Conservation (phyloP, 2,113 vertebrate genomes). For the Hemicordylus capensis region DNA sequence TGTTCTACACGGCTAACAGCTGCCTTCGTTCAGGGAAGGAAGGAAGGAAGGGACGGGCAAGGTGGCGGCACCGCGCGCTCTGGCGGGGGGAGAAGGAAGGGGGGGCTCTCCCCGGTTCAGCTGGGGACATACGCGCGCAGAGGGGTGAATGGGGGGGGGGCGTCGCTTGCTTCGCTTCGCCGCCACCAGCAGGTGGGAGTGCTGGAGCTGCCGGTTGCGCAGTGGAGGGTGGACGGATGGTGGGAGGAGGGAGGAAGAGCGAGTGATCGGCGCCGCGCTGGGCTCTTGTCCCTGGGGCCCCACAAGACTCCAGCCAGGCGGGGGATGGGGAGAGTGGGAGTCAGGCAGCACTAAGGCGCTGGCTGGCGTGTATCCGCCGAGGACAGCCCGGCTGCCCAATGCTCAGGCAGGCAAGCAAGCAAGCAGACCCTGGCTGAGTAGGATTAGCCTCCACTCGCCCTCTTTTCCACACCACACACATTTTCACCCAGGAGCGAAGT, state of each 20-base stretch:
- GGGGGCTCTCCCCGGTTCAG: slow-evolving; percentile 20
- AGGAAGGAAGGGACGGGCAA: neutral
- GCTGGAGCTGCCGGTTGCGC: slow-evolving; percentile 13
- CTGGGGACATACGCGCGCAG: slow-evolving; percentile 18
- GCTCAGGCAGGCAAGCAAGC: neutral
- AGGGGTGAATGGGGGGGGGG: neutral
- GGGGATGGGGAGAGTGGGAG: slow-evolving; percentile 35
- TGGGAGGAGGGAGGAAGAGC: neutral
- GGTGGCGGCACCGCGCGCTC: neutral
- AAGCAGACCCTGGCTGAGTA: neutral
- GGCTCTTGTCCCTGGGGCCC: neutral
- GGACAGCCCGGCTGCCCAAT: slow-evolving; percentile 40
- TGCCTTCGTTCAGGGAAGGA: neutral
- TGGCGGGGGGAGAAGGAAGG: neutral
- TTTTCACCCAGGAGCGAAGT: too few species aligned
- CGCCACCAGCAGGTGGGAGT: slow-evolving; percentile 32
- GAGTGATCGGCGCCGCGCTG: neutral
- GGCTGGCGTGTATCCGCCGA: slow-evolving; percentile 28
- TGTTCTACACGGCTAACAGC: neutral
- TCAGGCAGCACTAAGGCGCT: too few species aligned
- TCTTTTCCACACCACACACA: too few species aligned
- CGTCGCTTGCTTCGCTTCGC: neutral
- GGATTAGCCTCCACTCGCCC: neutral
- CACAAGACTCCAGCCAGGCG: slow-evolving; percentile 5
- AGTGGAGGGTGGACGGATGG: neutral